Evolutionary conservation across 2,888 invertebrate species (phyloP), one percentile per base, ranked within the genome.

Genomic region (Agonum fuliginosum): DNA sequence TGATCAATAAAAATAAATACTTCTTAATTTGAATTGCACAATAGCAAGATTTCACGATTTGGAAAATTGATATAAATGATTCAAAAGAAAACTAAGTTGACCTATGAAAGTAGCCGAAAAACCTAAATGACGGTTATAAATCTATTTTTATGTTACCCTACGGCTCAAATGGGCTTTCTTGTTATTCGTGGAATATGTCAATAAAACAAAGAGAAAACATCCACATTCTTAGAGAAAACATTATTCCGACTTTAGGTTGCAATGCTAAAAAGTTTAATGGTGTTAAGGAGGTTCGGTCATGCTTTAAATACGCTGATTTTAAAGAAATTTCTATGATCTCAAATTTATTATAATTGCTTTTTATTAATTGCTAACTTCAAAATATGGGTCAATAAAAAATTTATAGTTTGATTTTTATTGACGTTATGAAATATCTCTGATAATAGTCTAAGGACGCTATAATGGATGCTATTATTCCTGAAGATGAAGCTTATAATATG

Each of bases 111-210:
- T 54, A 54, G 54, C 54, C 19, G 54, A 54, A 54, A 54, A 54
- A 54, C 54, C 12, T 54, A 54, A 54, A 54, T 24, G 54, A 54
- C 54, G 20, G 54, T 54, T 12, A 54, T 54, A 54, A 54, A 54
- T 54, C 54, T 54, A 54, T 54, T 54, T 48, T 54, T 54, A 54
- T 54, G 54, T 54, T 54, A 54, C 10, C 12, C 22, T 12, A n/a
- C 24, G 54, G 54, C 24, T 54, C 54, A 54, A 22, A 54, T 54
- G 27, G 54, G 1, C 22, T 54, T 37, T n/a, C 22, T 54, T 24
- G 54, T 54, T 24, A 54, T 54, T 22, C 54, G n/a, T 22, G 54
- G 22, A 54, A 54, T 24, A 54, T 22, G 54, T 54, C 54, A 54
- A 54, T 54, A 54, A 54, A 54, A 54, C 27, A 54, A 24, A 54